These are phyloP conservation scores for Lacanobia oleracea DNA, from an alignment of 2,888 invertebrate genomes.

Conservation along the genomic window DNA sequence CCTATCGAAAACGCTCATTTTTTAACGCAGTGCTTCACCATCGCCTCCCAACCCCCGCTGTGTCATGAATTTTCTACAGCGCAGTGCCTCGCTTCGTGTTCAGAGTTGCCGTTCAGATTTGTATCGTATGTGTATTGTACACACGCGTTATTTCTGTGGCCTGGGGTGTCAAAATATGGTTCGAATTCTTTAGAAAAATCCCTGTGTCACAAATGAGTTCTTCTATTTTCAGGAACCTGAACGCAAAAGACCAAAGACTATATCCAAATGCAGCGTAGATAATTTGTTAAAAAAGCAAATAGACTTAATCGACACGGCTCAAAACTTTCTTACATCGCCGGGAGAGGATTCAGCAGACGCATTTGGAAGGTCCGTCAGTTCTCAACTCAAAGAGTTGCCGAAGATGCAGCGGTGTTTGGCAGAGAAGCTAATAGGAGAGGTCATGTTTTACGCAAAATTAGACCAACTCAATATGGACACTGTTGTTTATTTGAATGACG, in stretches of 20 bases:
- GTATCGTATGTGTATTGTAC: too few relatives aligned
- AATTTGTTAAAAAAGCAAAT: constrained; percentile 11
- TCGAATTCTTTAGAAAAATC: too few relatives aligned
- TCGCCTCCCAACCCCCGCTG: too few relatives aligned
- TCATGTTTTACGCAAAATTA: constrained; percentile 35
- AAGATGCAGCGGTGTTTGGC: constrained; percentile 28
- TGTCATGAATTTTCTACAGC: too few relatives aligned
- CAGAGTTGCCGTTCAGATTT: too few relatives aligned
- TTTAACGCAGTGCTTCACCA: too few relatives aligned
- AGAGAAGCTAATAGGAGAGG: constrained; percentile 27
- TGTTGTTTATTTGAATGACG: constrained; percentile 14
- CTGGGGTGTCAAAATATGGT: too few relatives aligned
- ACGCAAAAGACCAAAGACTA: background rate
- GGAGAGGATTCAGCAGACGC: constrained; percentile 12
- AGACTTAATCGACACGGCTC: background rate
- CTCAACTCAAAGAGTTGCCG: constrained; percentile 14
- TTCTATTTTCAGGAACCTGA: constrained; percentile 17
- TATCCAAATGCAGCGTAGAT: background rate
- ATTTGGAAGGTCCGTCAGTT: constrained; percentile 18
- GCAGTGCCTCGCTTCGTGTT: too few relatives aligned
- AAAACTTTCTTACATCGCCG: background rate
- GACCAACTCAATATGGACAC: constrained; percentile 20
- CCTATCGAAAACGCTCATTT: too few relatives aligned
- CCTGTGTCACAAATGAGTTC: too few relatives aligned
- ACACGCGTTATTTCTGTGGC: too few relatives aligned